phyloP scores from a whole-genome alignment of 1,140 invertebrate species.

The Lordiphosa clarofinis region DNA sequence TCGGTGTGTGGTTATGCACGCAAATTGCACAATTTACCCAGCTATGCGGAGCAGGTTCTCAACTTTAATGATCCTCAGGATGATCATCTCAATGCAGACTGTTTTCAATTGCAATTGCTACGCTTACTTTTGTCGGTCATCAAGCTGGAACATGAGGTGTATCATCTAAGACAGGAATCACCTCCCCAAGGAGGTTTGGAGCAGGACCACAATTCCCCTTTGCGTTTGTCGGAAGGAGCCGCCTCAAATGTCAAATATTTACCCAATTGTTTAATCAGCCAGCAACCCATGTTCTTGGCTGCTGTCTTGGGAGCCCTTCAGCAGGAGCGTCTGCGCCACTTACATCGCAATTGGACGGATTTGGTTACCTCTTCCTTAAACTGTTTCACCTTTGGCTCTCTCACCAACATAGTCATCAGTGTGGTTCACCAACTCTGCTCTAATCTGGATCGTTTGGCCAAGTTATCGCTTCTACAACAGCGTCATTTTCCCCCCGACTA shows the following conservation, averaged over 20 bases:
- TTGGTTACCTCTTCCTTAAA: constrained; percentile 86
- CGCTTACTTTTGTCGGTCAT: constrained; percentile 86
- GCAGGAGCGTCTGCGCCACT: constrained; percentile 84
- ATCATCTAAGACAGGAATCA: constrained; percentile 81
- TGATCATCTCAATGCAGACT: constrained; percentile 85
- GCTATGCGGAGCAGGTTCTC: constrained; percentile 91
- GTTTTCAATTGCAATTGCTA: constrained; percentile 88
- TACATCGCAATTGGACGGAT: constrained; percentile 90
- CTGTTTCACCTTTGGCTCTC: constrained; percentile 87
- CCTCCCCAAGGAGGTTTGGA: constrained; percentile 26
- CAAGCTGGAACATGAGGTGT: constrained; percentile 87
- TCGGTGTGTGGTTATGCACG: constrained; percentile 83
- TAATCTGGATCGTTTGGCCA: constrained; percentile 86
- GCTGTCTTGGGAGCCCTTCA: constrained; percentile 89
- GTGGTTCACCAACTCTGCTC: constrained; percentile 91
- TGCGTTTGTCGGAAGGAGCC: constrained; percentile 54
- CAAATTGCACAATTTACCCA: constrained; percentile 47
- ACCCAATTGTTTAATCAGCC: constrained; percentile 85
- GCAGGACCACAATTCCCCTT: constrained; percentile 69
- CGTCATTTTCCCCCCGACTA: constrained; percentile 86
- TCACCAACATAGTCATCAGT: constrained; percentile 88
- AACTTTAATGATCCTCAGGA: constrained; percentile 88
- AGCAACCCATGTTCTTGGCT: constrained; percentile 93
- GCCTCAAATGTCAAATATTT: constrained; percentile 82
- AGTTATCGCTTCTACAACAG: constrained; percentile 67